A percentile compares a stretch with the other conserved stretches of the same genome.
These are phyloP conservation scores for Bombus balteatus DNA, from an alignment of 1,140 invertebrate genomes.

Conservation along the genomic window DNA sequence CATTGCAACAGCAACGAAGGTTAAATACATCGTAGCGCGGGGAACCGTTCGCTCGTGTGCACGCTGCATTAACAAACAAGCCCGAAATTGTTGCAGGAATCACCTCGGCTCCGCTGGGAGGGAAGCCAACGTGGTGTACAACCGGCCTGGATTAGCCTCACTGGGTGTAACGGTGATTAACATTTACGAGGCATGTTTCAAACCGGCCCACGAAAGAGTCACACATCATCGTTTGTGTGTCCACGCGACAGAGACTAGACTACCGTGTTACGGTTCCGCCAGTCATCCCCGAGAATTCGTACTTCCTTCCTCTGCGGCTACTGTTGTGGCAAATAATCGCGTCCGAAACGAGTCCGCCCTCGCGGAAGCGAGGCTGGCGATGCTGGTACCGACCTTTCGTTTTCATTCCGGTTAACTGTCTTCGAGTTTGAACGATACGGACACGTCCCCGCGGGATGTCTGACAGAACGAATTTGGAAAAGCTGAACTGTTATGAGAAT, in stretches of 20 bases:
- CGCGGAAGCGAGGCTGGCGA: neutral
- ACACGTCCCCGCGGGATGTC: neutral
- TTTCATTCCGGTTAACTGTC: neutral
- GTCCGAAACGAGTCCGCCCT: neutral
- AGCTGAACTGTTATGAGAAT: neutral
- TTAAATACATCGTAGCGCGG: conserved; percentile 1
- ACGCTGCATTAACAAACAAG: conserved; percentile 31
- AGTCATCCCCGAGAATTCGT: neutral
- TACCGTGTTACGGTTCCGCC: conserved; percentile 1
- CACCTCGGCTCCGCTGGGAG: neutral
- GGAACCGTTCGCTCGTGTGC: conserved; percentile 1
- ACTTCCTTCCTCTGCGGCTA: neutral
- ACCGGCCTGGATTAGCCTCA: conserved; percentile 1
- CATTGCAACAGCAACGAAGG: neutral
- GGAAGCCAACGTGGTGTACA: neutral
- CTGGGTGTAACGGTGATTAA: conserved; percentile 26
- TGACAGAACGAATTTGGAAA: neutral
- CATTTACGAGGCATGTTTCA: conserved; percentile 21
- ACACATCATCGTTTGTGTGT: conserved; percentile 16
- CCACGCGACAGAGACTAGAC: conserved; percentile 1
- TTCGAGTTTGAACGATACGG: too few relatives aligned
- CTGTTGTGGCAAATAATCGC: neutral
- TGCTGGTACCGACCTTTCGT: neutral
- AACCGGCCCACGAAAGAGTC: conserved; percentile 17
- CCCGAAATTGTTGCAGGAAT: conserved; percentile 17